Evolutionary conservation across 2,113 vertebrate genomes (phyloP).

Genomic region (Sclerurus mexicanus): DNA sequence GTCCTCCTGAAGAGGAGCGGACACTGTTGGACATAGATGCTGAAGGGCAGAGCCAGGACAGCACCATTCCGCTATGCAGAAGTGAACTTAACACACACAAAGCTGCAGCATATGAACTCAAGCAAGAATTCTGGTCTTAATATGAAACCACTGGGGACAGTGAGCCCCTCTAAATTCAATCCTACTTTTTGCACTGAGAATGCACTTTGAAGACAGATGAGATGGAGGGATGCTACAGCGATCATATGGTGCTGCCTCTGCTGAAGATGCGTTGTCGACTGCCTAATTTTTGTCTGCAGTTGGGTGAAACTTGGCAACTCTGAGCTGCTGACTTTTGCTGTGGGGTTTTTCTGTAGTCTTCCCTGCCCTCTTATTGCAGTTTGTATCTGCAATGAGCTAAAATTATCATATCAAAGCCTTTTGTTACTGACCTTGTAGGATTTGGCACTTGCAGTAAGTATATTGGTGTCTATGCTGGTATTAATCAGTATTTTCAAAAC

Average conservation of each 20-base stretch:
- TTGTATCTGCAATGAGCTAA: slow-evolving; percentile 51
- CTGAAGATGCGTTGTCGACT: slow-evolving; percentile 18
- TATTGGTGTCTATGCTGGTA: slow-evolving; percentile 27
- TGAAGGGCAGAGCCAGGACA: slow-evolving; percentile 90
- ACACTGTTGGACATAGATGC: slow-evolving; percentile 89
- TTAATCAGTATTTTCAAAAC: slow-evolving; percentile 42
- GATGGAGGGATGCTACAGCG: slow-evolving; percentile 69
- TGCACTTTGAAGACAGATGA: slow-evolving; percentile 83
- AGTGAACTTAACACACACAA: slow-evolving; percentile 80
- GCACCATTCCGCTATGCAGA: slow-evolving; percentile 89
- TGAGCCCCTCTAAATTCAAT: slow-evolving; percentile 60
- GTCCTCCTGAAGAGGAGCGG: slow-evolving; percentile 73
- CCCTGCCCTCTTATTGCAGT: slow-evolving; percentile 46
- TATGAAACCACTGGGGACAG: slow-evolving; percentile 27
- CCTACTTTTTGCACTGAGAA: slow-evolving; percentile 83
- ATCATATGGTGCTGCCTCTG: slow-evolving; percentile 57
- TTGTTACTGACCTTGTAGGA: slow-evolving; percentile 46
- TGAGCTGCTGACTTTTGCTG: slow-evolving; percentile 56
- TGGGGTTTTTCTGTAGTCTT: slow-evolving; percentile 65
- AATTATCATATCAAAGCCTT: slow-evolving; percentile 55
- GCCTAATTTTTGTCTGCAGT: slow-evolving; percentile 46
- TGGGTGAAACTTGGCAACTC: slow-evolving; percentile 38
- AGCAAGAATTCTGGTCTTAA: slow-evolving; percentile 90
- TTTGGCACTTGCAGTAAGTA: slow-evolving; percentile 53
- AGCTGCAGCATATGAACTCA: slow-evolving; percentile 82